phyloP scores from a whole-genome alignment of 2,888 invertebrate genomes.

The Theretra japonica region DNA sequence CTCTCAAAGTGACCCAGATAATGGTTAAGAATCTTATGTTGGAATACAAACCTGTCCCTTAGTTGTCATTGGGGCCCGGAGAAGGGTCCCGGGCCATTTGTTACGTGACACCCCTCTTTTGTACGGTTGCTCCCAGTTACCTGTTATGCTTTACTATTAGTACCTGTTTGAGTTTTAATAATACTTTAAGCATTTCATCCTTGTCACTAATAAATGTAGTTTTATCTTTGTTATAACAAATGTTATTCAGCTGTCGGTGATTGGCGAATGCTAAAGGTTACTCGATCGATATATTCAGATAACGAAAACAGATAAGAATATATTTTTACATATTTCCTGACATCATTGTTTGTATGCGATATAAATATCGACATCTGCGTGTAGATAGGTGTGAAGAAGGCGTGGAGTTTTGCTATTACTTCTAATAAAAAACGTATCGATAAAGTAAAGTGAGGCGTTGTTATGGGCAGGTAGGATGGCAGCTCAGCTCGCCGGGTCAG shows the following conservation, averaged over 20 bases:
- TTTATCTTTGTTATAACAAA: slow-evolving; percentile 37
- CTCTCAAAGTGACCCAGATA: slow-evolving; percentile 61
- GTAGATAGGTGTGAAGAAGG: slow-evolving; percentile 12
- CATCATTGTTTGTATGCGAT: slow-evolving; percentile 14
- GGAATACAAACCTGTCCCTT: slow-evolving; percentile 64
- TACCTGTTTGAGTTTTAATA: slow-evolving; percentile 51
- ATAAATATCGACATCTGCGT: slow-evolving; percentile 10
- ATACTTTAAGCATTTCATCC: slow-evolving; percentile 18
- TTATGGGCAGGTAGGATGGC: slow-evolving; percentile 30
- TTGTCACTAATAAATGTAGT: slow-evolving; percentile 16
- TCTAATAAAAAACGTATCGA: background rate
- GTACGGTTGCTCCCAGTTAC: slow-evolving; percentile 48
- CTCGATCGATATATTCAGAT: slow-evolving; percentile 32
- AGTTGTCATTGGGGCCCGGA: slow-evolving; percentile 54
- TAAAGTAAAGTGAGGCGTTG: slow-evolving; percentile 18
- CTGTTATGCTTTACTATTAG: slow-evolving; percentile 55
- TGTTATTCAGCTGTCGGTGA: slow-evolving; percentile 32
- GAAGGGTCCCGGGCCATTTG: slow-evolving; percentile 56
- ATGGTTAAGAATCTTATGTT: slow-evolving; percentile 61
- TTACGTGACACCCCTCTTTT: slow-evolving; percentile 58
- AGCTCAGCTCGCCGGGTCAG: slow-evolving; percentile 17
- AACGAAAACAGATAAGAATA: slow-evolving; percentile 29
- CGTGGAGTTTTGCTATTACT: background rate
- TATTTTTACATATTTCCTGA: slow-evolving; percentile 8
- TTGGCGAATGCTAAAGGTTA: slow-evolving; percentile 29